A percentile compares a stretch with the other conserved stretches of the same genome.
These are phyloP conservation scores for Ictalurus furcatus DNA, from an alignment of 2,113 vertebrate genomes.

Conservation along the genomic window DNA sequence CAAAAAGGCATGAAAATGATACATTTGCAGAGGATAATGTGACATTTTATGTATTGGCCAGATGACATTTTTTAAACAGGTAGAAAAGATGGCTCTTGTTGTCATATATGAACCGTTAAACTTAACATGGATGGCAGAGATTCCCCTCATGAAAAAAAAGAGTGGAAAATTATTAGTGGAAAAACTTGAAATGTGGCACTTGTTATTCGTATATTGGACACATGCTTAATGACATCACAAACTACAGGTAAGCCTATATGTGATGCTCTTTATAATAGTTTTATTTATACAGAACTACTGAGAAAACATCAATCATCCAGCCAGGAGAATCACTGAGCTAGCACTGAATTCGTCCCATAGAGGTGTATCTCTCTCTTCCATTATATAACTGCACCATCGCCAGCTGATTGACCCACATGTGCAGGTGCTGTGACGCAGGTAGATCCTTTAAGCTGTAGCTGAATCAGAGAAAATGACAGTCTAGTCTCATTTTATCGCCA, in stretches of 20 bases:
- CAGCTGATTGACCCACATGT: slow-evolving; percentile 38
- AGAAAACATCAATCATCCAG: neutral
- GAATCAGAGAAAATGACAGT: neutral
- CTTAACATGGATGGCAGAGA: neutral
- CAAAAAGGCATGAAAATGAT: neutral
- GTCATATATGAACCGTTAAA: no score
- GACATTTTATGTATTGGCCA: neutral
- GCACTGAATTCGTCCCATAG: neutral
- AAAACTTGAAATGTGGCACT: neutral
- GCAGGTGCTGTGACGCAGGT: slow-evolving; percentile 43
- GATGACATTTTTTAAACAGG: neutral
- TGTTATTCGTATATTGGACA: neutral
- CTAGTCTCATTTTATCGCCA: slow-evolving; percentile 4
- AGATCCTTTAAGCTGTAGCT: slow-evolving; percentile 6
- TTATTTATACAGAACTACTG: neutral
- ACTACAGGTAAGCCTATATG: neutral
- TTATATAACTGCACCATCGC: slow-evolving; percentile 48
- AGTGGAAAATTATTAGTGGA: neutral
- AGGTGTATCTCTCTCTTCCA: slow-evolving; percentile 35
- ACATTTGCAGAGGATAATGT: neutral
- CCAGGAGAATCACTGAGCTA: neutral
- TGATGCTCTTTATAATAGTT: neutral
- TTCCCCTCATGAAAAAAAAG: neutral
- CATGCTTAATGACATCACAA: neutral
- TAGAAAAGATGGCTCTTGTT: no score